phyloP scores from a whole-genome alignment of 2,113 vertebrate genomes.

The Mus spicilegus region DNA sequence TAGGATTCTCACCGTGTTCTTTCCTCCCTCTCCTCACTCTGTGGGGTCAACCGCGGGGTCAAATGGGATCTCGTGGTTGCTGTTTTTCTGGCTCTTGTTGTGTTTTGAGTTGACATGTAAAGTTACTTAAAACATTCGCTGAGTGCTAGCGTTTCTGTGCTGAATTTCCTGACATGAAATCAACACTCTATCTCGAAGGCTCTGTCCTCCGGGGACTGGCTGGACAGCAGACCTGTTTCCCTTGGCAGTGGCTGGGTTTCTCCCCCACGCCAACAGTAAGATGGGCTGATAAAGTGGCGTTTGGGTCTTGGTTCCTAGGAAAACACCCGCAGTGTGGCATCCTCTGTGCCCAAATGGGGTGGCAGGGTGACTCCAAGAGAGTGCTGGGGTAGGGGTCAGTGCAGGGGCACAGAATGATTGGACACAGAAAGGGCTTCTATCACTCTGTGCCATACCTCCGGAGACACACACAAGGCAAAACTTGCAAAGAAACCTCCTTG shows the following conservation, averaged over 20 bases:
- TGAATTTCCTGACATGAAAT: constrained; percentile 42
- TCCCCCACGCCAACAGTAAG: constrained; percentile 53
- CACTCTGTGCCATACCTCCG: neutral
- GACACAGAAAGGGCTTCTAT: neutral
- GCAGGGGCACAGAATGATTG: accelerated
- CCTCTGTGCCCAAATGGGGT: constrained; percentile 47
- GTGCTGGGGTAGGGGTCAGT: neutral
- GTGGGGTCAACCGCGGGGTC: neutral
- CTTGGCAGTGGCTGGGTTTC: constrained; percentile 23
- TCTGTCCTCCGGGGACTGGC: constrained; percentile 50
- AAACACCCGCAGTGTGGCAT: neutral
- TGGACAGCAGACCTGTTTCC: constrained; percentile 53
- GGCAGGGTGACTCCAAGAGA: constrained; percentile 26
- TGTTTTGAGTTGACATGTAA: neutral
- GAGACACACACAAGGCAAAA: neutral
- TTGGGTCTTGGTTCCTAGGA: constrained; percentile 70
- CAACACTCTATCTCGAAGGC: neutral
- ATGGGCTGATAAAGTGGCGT: constrained; percentile 19
- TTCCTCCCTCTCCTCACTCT: neutral
- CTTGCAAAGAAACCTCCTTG: neutral
- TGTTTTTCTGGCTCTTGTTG: neutral
- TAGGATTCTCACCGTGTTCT: accelerated
- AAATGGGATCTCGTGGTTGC: neutral
- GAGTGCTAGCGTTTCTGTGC: neutral
- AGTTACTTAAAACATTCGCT: constrained; percentile 3